A percentile compares a stretch with the other conserved stretches of the same genome.
Conservation (phyloP, 2,113 vertebrate genomes). For the Paedocypris sp. region DNA sequence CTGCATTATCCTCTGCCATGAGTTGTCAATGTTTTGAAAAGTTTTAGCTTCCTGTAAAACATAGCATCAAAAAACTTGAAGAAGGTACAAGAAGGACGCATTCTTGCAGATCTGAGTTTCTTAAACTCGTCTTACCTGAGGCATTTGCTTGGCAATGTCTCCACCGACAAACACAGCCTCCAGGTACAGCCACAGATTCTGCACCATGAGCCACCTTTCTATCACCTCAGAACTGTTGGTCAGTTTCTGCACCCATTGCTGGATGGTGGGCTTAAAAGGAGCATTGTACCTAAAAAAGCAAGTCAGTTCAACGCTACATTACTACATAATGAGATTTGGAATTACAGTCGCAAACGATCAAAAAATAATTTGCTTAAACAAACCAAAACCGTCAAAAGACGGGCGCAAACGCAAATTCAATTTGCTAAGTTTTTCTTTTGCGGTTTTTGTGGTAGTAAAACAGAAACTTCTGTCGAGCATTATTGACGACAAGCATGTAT, state of each 20-base stretch:
- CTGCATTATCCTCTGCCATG: constrained; percentile 78
- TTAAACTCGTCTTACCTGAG: constrained; percentile 52
- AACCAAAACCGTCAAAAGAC: no score
- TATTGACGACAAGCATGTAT: not conserved
- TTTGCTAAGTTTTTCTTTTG: no score
- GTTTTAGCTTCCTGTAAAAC: constrained; percentile 66
- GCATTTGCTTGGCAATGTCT: constrained; percentile 77
- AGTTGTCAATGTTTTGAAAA: constrained; percentile 76
- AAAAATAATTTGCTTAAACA: no score
- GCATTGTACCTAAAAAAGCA: constrained; percentile 60
- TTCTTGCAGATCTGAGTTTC: no score
- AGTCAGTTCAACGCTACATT: not conserved
- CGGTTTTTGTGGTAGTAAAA: no score
- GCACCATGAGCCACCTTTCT: constrained; percentile 73
- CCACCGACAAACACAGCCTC: constrained; percentile 80
- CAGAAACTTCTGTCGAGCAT: no score
- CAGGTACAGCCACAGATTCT: constrained; percentile 80
- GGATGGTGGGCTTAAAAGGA: constrained; percentile 65
- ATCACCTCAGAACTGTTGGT: constrained; percentile 70
- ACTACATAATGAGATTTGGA: not conserved
- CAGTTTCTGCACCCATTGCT: constrained; percentile 73
- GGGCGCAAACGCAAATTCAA: no score
- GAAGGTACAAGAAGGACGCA: not conserved
- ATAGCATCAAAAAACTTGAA: not conserved
- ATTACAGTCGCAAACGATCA: not conserved